phyloP scores from a whole-genome alignment of 2,113 vertebrate genomes.

The Pteruthius melanotis region DNA sequence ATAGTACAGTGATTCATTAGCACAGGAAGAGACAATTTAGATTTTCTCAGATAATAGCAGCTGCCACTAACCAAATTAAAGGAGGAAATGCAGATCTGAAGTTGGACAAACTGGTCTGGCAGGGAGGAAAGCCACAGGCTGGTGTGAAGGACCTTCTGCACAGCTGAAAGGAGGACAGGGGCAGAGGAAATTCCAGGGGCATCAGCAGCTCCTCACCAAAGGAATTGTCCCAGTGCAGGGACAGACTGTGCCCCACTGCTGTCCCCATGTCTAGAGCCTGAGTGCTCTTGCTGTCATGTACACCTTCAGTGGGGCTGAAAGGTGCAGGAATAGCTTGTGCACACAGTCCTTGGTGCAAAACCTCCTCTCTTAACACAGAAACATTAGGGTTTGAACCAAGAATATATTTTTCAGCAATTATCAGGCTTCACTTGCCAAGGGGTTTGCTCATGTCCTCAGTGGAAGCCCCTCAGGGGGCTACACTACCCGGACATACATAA shows the following conservation, averaged over 20 bases:
- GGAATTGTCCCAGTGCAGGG: background rate
- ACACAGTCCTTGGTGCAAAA: background rate
- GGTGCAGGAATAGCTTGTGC: background rate
- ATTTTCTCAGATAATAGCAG: conserved; percentile 77
- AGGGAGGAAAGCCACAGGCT: background rate
- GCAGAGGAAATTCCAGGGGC: background rate
- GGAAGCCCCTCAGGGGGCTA: background rate
- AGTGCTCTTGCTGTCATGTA: background rate
- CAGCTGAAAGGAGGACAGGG: background rate
- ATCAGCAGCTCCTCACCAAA: background rate
- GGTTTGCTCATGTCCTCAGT: background rate
- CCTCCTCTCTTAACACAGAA: background rate
- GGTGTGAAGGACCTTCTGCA: background rate
- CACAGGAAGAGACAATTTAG: conserved; percentile 75
- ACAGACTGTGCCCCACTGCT: background rate
- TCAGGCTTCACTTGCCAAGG: background rate
- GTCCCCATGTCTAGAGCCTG: background rate
- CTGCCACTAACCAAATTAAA: conserved; percentile 73
- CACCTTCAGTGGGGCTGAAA: background rate
- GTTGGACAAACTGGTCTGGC: background rate
- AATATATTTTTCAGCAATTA: background rate
- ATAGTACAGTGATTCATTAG: conserved; percentile 73
- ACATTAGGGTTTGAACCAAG: background rate
- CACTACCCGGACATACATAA: background rate
- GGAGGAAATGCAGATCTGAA: conserved; percentile 52